phyloP scores from a whole-genome alignment of 1,140 invertebrate genomes.

The Drosophila kanapiae region DNA sequence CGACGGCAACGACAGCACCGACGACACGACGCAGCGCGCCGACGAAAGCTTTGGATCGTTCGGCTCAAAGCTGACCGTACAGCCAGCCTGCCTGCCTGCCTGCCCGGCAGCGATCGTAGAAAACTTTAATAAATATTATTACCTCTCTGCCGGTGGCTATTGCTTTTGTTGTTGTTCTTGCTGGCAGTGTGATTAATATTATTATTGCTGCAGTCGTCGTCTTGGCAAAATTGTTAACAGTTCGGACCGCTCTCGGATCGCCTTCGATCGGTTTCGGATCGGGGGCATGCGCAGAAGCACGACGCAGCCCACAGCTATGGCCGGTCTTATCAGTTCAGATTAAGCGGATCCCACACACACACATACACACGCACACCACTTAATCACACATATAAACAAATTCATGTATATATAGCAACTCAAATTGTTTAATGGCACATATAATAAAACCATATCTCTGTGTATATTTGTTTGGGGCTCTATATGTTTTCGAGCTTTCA shows the following conservation, averaged over 20 bases:
- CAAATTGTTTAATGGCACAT: slow-evolving; percentile 70
- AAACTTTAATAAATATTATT: slow-evolving; percentile 81
- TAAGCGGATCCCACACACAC: slow-evolving; percentile 49
- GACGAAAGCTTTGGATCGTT: slow-evolving; percentile 50
- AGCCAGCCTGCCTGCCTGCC: not conserved
- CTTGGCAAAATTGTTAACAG: slow-evolving; percentile 82
- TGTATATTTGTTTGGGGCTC: slow-evolving; percentile 28
- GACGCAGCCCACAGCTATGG: not conserved
- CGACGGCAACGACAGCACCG: slow-evolving; percentile 46
- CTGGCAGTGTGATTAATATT: slow-evolving; percentile 22
- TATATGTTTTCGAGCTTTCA: slow-evolving; percentile 44
- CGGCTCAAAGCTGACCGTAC: slow-evolving; percentile 44
- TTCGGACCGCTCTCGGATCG: slow-evolving; percentile 44
- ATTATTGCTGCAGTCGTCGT: slow-evolving; percentile 58
- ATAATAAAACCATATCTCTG: slow-evolving; percentile 39
- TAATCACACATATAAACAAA: not conserved
- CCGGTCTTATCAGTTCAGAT: slow-evolving; percentile 61
- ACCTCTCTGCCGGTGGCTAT: slow-evolving; percentile 30
- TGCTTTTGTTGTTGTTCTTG: slow-evolving; percentile 28
- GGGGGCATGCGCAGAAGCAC: slow-evolving; percentile 53
- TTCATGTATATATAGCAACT: slow-evolving; percentile 14
- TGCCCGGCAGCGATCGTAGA: slow-evolving; percentile 35
- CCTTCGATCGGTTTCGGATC: slow-evolving; percentile 49
- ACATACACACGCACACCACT: not conserved
- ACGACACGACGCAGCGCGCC: slow-evolving; percentile 26